Conservation (phyloP, 2,113 vertebrate species). For the Dipodomys stephensi region DNA sequence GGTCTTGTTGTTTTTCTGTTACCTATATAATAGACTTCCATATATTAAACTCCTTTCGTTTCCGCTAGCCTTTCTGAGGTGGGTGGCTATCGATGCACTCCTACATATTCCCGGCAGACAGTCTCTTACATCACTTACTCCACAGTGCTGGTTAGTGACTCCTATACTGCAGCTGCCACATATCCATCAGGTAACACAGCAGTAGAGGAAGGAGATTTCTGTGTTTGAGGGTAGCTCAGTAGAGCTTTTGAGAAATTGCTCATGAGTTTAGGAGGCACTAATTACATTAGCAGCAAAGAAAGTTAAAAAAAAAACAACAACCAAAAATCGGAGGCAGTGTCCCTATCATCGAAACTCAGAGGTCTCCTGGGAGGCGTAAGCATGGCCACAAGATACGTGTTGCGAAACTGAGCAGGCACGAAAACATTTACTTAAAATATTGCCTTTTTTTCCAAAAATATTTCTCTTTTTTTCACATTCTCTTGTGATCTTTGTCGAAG, state of each 20-base stretch:
- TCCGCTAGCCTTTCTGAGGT: not conserved
- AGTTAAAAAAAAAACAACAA: not conserved
- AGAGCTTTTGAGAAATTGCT: constrained; percentile 2
- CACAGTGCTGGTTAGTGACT: not conserved
- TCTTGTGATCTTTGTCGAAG: constrained; percentile 20
- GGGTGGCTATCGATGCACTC: too few relatives aligned
- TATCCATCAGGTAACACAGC: not conserved
- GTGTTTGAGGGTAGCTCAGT: not conserved
- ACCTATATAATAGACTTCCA: not conserved
- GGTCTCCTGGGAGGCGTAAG: not conserved
- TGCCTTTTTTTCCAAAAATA: not conserved
- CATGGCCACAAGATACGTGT: not conserved
- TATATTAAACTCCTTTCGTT: not conserved
- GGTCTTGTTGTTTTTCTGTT: not conserved
- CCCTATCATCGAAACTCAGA: not conserved
- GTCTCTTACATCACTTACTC: not conserved
- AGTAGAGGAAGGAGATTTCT: not conserved
- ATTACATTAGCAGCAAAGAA: not conserved
- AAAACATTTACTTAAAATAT: constrained; percentile 40
- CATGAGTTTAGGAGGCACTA: not conserved
- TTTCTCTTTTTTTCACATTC: not conserved
- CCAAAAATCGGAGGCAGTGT: not conserved
- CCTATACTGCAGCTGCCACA: not conserved
- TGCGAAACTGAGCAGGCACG: constrained; percentile 9
- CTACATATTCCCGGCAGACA: not conserved